These are phyloP conservation scores for Ephestia elutella DNA, from an alignment of 1,140 invertebrate genomes.

Conservation along the genomic window DNA sequence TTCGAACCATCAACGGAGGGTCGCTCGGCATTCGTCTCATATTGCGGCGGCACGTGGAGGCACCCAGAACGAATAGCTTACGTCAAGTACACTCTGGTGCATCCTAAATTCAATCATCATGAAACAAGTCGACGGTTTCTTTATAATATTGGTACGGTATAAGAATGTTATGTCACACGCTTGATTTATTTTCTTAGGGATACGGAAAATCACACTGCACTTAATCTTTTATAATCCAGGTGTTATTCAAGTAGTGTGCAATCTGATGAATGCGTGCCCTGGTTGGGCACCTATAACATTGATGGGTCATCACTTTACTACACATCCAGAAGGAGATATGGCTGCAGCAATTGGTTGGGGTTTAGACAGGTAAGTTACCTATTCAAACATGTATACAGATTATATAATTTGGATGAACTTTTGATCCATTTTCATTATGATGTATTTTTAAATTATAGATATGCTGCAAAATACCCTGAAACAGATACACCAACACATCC, in stretches of 20 bases:
- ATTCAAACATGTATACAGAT: not conserved
- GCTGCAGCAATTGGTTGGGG: constrained; percentile 55
- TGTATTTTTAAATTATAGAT: constrained; percentile 28
- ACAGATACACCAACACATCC: constrained; percentile 27
- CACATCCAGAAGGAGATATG: constrained; percentile 23
- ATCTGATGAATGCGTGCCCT: constrained; percentile 42
- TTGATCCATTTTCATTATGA: not conserved
- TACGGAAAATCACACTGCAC: no score
- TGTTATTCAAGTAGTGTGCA: constrained; percentile 45
- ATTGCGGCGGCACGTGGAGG: constrained; percentile 51
- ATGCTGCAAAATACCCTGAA: constrained; percentile 26
- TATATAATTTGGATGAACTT: no score
- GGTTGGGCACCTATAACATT: constrained; percentile 47
- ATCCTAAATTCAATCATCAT: constrained; percentile 39
- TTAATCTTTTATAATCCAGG: constrained; percentile 25
- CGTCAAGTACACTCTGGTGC: constrained; percentile 47
- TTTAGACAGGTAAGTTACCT: constrained; percentile 49
- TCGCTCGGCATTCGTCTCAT: constrained; percentile 50
- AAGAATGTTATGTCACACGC: no score
- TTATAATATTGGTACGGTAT: constrained; percentile 52
- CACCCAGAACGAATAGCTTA: constrained; percentile 43
- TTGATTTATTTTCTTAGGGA: no score
- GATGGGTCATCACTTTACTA: constrained; percentile 49
- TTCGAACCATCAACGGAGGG: constrained; percentile 22
- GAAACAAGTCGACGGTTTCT: constrained; percentile 33